Evolutionary conservation across 2,888 invertebrate genomes (phyloP), one percentile per base, ranked within the genome.

Genomic region (Cephus pygmeus): DNA sequence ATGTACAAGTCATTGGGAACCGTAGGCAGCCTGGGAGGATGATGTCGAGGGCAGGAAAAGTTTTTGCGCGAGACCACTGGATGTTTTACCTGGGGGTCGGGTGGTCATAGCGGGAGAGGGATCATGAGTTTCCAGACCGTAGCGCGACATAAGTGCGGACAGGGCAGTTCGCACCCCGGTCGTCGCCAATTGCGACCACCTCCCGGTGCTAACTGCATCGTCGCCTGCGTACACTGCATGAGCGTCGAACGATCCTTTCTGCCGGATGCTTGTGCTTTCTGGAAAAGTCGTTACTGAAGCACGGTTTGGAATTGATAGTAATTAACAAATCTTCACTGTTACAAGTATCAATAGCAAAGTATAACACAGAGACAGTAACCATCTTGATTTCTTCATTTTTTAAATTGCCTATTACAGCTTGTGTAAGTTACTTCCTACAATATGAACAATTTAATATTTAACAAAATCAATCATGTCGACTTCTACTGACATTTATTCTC

Each of bases 111-210:
- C 89, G 79, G 89, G 88, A 82, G 87, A 86, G 86, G 88, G 87
- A 88, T 90, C 89, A 85, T 88, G 88, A 69, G 88, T 86, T 81
- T 91, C 91, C 88, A 92, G 89, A 83, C 93, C 92, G 81, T 93
- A 93, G 80, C 92, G 91, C 36, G 91, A 91, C 87, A 93, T 90
- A 80, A 93, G 88, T 79, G 92, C 92, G 71, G 92, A 92, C 75
- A 93, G 87, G 12, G 93, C 92, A 69, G 91, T 91, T 78, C 92
- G 92, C 69, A 93, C 92, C 56, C 92, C 92, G 68, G 91, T 88
- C 3, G 92, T 92, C 23, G 92, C 92, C 69, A 92, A 80, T 75
- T 91, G 90, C 12, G 91, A 90, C 88, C 90, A 89, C 81, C 90
- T 87, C 82, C 89, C 87, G 34, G 89, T 87, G 81, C 91, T 92